phyloP scores from a whole-genome alignment of 2,888 invertebrate genomes.

The Catocala nupta region DNA sequence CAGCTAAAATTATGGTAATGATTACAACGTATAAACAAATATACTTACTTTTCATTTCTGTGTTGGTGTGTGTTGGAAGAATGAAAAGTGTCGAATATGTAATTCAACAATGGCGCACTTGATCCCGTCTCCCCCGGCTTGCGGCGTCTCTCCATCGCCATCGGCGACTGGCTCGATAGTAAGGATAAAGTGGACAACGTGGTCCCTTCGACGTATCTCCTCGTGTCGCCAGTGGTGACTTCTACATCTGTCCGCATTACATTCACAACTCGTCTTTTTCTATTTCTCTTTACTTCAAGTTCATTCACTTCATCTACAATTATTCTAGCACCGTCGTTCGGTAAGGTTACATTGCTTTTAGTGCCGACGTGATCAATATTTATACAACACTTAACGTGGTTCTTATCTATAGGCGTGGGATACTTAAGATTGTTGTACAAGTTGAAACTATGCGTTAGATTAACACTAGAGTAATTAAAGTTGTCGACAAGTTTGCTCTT shows the following conservation, averaged over 20 bases:
- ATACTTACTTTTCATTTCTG: conserved; percentile 77
- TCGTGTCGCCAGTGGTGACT: conserved; percentile 47
- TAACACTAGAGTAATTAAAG: conserved; percentile 68
- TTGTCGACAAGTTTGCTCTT: conserved; percentile 60
- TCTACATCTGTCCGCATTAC: conserved; percentile 56
- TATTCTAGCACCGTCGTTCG: conserved; percentile 62
- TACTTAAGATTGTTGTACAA: conserved; percentile 59
- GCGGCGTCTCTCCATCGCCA: conserved; percentile 66
- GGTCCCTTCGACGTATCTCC: conserved; percentile 52
- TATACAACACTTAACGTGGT: conserved; percentile 58
- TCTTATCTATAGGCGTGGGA: conserved; percentile 48
- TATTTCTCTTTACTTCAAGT: conserved; percentile 59
- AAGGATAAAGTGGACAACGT: conserved; percentile 57
- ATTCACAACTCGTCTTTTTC: conserved; percentile 71
- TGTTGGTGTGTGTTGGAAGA: conserved; percentile 78
- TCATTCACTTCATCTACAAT: conserved; percentile 44
- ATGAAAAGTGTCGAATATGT: conserved; percentile 80
- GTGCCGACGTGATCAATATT: conserved; percentile 40
- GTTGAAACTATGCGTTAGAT: conserved; percentile 59
- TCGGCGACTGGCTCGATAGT: conserved; percentile 56
- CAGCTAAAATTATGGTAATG: too few species aligned
- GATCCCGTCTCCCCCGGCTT: conserved; percentile 80
- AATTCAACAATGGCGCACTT: conserved; percentile 79
- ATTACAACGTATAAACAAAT: too few species aligned
- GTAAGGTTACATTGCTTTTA: conserved; percentile 44